Base-by-base conservation (phyloP, 2,113 vertebrate genomes). In the Sula dactylatra region DNA sequence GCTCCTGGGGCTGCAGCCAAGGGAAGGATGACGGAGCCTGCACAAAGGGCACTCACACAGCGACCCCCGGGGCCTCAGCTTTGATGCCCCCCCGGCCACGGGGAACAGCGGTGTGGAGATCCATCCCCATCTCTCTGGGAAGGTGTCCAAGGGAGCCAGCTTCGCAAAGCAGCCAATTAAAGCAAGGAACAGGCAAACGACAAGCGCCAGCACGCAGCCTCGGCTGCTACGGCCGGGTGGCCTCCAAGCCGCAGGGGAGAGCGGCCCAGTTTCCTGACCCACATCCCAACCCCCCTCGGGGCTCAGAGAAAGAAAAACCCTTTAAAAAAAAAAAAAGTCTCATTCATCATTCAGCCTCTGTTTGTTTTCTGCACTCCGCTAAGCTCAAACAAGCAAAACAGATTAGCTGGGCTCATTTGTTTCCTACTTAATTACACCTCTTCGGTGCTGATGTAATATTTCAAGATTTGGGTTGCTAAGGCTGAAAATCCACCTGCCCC, bases 341-440 rank as follows among this genome's bases (percentile, higher is more conserved):
- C 89, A 91, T 97, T 94, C 94, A 97, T 96, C 95, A 94, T 79
- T 91, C 95, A 92, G 83, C 54, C 54, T 96, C 94, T 97, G 96
- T 96, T 97, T 96, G 96, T 95, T 97, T 97, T 97, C 96, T 95
- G 94, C 93, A 87, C 93, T 94, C 86, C 6, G 42, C 91, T 94
- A 95, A 93, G 96, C 97, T 95, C 93, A 94, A 94, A 97, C 96
- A 97, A 97, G 95, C 91, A 95, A 95, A 97, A 95, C 93, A 94
- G 96, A 97, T 97, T 96, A 96, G 96, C 91, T 95, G 94, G 86
- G 84, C 88, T 97, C 95, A 79, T 95, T 97, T 96, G 93, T 97
- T 97, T 95, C 96, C 94, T 94, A 89, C 90, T 97, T 97, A 97
- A 96, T 96, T 97, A 94, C 93, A 97, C 94, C 95, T 94, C 94